Base-by-base conservation (phyloP, 2,113 vertebrate species). In the Archilochus colubris region DNA sequence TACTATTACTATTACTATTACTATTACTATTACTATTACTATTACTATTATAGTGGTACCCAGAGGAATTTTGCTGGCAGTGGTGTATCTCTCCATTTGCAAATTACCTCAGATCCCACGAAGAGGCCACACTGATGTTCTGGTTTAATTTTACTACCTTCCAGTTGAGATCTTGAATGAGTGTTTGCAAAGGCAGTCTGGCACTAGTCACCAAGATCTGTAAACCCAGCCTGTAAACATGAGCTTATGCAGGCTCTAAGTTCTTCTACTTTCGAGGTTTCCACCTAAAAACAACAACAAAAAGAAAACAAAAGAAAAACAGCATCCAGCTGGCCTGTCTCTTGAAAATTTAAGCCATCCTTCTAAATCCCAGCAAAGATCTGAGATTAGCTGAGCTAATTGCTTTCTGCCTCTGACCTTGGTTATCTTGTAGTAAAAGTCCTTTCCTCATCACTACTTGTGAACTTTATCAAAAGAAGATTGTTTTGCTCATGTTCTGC, bases 11-110 rank as follows among this genome's bases (percentile, higher is more conserved):
- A 54, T 54, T 28, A 30, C 25, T 54, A 53, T 57, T 54, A 27
- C 57, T 69, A 86, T 50, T 40, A 30, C 28, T 30, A 17, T 54
- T 54, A 9, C 28, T 30, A 54, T 54, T 28, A 30, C 25, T 54
- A 53, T 57, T 54, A 27, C 57, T 69, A 86, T 50, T 40, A 50
- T 8, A 5, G 19, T 27, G 67, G n/a, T 43, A 57, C 80, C 19
- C 73, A 46, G 46, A 88, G 63, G 86, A 76, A 54, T 90, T 94
- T 55, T 86, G 17, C 59, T 86, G 36, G 36, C 55, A 50, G 14
- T 30, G 22, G 22, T 36, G 9, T 66, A 12, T 73, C 12, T 61
- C 43, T 51, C 30, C 33, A 46, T 25, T 31, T 66, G 67, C 76
- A 66, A 46, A 83, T 77, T 62, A 48, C 23, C 30, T 86, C 28